These are phyloP conservation scores for Drosophila repletoides DNA, from an alignment of 1,140 invertebrate species.

Conservation along the genomic window DNA sequence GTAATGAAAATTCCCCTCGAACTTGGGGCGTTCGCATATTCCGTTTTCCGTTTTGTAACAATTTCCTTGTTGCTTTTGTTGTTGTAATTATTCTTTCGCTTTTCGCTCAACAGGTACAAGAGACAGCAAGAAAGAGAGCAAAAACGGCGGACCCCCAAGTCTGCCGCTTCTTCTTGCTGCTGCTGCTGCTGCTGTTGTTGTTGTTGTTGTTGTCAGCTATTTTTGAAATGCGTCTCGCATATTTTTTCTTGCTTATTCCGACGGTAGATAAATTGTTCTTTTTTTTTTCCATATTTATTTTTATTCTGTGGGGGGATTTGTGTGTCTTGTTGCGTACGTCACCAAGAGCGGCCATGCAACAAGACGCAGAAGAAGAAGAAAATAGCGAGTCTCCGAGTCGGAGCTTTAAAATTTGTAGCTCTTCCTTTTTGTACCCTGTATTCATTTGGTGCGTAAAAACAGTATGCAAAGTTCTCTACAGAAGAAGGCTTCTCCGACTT, in stretches of 20 bases:
- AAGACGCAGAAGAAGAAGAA: no score
- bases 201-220: conserved; percentile 13
- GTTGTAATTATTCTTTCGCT: conserved; percentile 57
- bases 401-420: no score
- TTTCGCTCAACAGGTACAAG: conserved; percentile 75
- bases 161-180: not conserved
- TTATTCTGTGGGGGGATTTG: not conserved
- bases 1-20: conserved; percentile 48
- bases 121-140: conserved; percentile 27
- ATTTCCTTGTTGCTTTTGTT: conserved; percentile 39
- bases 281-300: not conserved
- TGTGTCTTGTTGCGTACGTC: not conserved
- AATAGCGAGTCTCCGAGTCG: no score
- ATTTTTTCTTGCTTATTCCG: conserved; percentile 7
- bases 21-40: conserved; percentile 46
- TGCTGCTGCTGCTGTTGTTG: conserved; percentile 1
- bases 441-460: no score
- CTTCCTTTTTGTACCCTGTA: no score
- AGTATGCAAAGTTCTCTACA: no score
- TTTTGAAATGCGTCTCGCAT: conserved; percentile 34
- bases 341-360: conserved; percentile 3
- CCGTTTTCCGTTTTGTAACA: conserved; percentile 24
- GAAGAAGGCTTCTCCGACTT: no score
- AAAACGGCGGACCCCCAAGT: not conserved
- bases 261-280: conserved; percentile 2